Evolutionary conservation across 2,888 invertebrate genomes (phyloP).

Genomic region (Rhagonycha fulva): DNA sequence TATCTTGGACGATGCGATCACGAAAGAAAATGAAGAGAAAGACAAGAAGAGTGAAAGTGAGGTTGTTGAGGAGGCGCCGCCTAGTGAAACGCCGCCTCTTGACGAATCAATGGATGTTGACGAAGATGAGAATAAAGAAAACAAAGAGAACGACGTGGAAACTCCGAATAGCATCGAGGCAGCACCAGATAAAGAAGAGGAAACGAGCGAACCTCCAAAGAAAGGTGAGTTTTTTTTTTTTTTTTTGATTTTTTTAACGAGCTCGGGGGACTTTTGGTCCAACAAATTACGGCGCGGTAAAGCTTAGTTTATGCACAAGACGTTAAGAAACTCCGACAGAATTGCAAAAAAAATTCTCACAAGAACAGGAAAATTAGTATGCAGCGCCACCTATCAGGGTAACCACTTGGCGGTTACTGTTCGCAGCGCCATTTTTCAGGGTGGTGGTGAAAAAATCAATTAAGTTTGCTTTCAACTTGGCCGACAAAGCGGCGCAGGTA

Average conservation of each 20-base stretch:
- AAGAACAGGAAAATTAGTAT: too few relatives aligned
- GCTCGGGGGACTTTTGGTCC: too few relatives aligned
- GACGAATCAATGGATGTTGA: not conserved
- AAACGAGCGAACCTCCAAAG: constrained; percentile 2
- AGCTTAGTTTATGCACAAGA: not conserved
- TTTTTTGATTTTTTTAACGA: not conserved
- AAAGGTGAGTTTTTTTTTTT: constrained; percentile 2
- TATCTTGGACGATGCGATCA: constrained; percentile 5
- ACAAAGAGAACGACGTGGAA: constrained; percentile 38
- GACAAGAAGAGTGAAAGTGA: constrained; percentile 21
- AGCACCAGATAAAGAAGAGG: constrained; percentile 35
- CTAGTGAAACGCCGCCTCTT: constrained; percentile 17
- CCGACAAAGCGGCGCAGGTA: too few relatives aligned
- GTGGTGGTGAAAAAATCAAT: too few relatives aligned
- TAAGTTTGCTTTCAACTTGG: too few relatives aligned
- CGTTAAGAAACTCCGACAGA: too few relatives aligned
- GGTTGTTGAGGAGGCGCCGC: constrained; percentile 7
- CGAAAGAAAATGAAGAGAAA: constrained; percentile 5
- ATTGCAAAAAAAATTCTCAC: too few relatives aligned
- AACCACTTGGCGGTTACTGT: too few relatives aligned
- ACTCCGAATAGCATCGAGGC: constrained; percentile 34
- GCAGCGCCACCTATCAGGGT: too few relatives aligned
- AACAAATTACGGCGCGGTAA: not conserved
- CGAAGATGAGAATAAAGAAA: constrained; percentile 43
- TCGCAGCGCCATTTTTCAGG: too few relatives aligned